Evolutionary conservation across 2,888 invertebrate species (phyloP).

Genomic region (Pollenia angustigena): DNA sequence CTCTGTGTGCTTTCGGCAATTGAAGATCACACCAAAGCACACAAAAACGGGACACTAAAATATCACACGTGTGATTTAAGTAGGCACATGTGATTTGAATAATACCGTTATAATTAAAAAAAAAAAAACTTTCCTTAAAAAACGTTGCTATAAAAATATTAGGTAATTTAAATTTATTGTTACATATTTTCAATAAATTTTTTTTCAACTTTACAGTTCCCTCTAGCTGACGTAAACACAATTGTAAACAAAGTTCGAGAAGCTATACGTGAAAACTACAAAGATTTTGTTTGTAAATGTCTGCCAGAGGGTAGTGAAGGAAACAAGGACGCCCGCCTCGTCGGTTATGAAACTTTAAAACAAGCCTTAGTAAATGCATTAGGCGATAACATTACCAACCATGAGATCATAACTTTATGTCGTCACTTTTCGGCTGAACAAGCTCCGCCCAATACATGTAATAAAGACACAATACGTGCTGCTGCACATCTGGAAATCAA

Average conservation of each 20-base stretch:
- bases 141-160: no score
- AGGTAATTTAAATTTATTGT: no score
- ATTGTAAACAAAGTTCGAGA: conserved; percentile 91
- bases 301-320: conserved; percentile 82
- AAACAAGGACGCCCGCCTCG: conserved; percentile 75
- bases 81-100: no score
- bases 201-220: conserved; percentile 85
- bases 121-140: no score
- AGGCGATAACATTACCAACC: conserved; percentile 89
- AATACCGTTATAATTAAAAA: not conserved
- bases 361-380: conserved; percentile 88
- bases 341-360: conserved; percentile 83
- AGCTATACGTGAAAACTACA: conserved; percentile 88
- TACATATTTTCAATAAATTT: no score
- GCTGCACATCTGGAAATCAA: conserved; percentile 89
- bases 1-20: no score
- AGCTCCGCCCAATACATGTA: conserved; percentile 83
- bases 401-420: conserved; percentile 91
- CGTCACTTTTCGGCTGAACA: conserved; percentile 89
- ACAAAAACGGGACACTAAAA: no score
- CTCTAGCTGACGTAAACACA: conserved; percentile 88
- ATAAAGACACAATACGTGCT: conserved; percentile 85
- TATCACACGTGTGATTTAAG: no score
- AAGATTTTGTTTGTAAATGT: conserved; percentile 90
- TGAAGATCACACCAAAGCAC: no score